Conservation (phyloP, 1,140 invertebrate genomes). For the Drosophila asahinai region DNA sequence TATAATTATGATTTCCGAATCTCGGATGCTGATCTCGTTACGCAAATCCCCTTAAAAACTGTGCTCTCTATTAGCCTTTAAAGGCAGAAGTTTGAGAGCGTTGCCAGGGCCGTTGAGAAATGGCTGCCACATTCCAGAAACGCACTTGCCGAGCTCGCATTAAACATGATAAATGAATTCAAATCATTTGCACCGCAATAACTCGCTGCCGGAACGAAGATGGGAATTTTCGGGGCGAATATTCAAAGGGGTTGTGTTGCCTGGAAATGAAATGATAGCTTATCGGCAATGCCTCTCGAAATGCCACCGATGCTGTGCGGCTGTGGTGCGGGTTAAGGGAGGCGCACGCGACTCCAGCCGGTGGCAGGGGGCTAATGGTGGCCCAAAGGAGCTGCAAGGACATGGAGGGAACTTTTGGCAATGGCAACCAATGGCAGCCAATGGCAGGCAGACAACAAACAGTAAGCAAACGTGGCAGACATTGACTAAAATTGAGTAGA, state of each 20-base stretch:
- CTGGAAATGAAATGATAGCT: constrained; percentile 76
- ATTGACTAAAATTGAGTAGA: constrained; percentile 82
- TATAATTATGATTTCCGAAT: not conserved
- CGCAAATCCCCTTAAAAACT: constrained; percentile 11
- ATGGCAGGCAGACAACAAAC: constrained; percentile 59
- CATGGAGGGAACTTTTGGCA: constrained; percentile 57
- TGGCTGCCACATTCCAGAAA: constrained; percentile 64
- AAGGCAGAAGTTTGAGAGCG: constrained; percentile 13
- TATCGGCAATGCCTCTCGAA: constrained; percentile 60
- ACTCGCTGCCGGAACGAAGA: constrained; percentile 41
- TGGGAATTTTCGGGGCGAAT: constrained; percentile 20
- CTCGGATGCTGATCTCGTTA: constrained; percentile 17
- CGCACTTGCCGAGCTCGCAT: constrained; percentile 54
- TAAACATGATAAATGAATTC: constrained; percentile 80
- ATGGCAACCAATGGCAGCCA: constrained; percentile 49
- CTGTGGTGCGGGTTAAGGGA: not conserved
- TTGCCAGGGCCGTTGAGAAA: constrained; percentile 67
- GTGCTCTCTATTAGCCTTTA: constrained; percentile 41
- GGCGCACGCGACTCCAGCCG: not conserved
- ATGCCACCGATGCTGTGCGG: constrained; percentile 22
- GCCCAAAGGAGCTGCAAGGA: constrained; percentile 30
- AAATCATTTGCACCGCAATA: constrained; percentile 79
- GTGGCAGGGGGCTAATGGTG: constrained; percentile 2
- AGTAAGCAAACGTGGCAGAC: constrained; percentile 66
- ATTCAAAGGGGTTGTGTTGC: constrained; percentile 57